These are phyloP conservation scores for Syngnathus rostellatus DNA, from an alignment of 2,797 vertebrate species.

Conservation along the genomic window DNA sequence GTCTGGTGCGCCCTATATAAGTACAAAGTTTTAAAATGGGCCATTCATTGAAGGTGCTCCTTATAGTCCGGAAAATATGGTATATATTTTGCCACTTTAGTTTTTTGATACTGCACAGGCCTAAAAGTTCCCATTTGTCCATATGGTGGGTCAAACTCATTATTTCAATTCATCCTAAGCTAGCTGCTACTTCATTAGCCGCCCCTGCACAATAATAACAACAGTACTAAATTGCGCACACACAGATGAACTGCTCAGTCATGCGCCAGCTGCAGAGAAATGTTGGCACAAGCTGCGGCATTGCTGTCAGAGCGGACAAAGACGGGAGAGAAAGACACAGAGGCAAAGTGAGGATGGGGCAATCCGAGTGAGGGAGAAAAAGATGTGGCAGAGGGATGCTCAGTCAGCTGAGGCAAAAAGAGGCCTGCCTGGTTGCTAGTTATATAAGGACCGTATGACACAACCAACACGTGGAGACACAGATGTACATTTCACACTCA, in stretches of 20 bases:
- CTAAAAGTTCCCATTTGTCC: too few species aligned
- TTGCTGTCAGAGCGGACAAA: constrained; percentile 37
- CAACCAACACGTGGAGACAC: constrained; percentile 28
- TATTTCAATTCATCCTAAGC: too few species aligned
- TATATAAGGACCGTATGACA: constrained; percentile 55
- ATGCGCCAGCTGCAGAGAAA: constrained; percentile 50
- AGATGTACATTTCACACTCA: neutral
- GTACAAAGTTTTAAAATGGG: too few species aligned
- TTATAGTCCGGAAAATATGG: too few species aligned
- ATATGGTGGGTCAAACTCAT: too few species aligned
- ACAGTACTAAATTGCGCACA: constrained; percentile 32
- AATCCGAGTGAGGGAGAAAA: neutral
- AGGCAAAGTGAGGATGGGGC: neutral
- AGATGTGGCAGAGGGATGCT: neutral
- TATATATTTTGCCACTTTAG: too few species aligned
- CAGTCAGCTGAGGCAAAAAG: constrained; percentile 1
- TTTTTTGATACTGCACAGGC: too few species aligned
- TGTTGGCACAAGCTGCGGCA: constrained; percentile 36
- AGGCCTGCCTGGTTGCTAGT: constrained; percentile 7
- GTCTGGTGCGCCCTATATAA: too few species aligned
- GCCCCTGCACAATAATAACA: neutral
- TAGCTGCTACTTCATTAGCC: too few species aligned
- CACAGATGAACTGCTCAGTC: constrained; percentile 54
- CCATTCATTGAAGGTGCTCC: too few species aligned
- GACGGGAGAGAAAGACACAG: constrained; percentile 7